Percentiles rank a stretch among this genome's conserved stretches.
Evolutionary conservation across 1,140 invertebrate species (phyloP).

Genomic region (Oscheius sp.): DNA sequence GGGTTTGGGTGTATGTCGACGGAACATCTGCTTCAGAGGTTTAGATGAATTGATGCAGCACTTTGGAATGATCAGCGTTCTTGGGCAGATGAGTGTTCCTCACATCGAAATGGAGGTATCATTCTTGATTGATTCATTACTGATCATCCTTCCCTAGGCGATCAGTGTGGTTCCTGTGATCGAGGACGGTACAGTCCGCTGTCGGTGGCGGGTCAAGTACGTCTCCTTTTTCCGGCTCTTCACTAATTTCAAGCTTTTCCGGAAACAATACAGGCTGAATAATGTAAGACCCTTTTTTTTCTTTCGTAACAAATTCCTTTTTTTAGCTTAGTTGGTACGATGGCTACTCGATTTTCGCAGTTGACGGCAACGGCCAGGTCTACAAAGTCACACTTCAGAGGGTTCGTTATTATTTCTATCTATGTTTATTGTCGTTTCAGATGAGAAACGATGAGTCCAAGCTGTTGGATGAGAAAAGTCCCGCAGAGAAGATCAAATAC

Average conservation of each 20-base stretch:
- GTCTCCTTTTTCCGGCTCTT: conserved; percentile 33
- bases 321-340: conserved; percentile 38
- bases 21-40: conserved; percentile 22
- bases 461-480: conserved; percentile 16
- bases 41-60: conserved; percentile 33
- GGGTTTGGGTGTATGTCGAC: not conserved
- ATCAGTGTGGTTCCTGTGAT: conserved; percentile 31
- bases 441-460: not conserved
- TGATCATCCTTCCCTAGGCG: not conserved
- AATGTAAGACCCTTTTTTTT: conserved; percentile 25
- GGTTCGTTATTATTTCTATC: conserved; percentile 13
- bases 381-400: conserved; percentile 37
- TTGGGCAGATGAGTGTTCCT: conserved; percentile 29
- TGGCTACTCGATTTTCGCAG: conserved; percentile 39
- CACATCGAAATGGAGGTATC: conserved; percentile 38
- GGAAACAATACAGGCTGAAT: conserved; percentile 23
- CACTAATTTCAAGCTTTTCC: conserved; percentile 26
- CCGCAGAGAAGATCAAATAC: conserved; percentile 29
- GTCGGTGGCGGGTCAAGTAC: conserved; percentile 35
- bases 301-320: not conserved
- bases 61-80: conserved; percentile 29
- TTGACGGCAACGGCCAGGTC: conserved; percentile 40
- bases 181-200: conserved; percentile 40
- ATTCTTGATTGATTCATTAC: not conserved
- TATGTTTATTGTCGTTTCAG: not conserved